Evolutionary conservation across 2,888 invertebrate species (phyloP).

Genomic region (Blastobasis lacticolella): DNA sequence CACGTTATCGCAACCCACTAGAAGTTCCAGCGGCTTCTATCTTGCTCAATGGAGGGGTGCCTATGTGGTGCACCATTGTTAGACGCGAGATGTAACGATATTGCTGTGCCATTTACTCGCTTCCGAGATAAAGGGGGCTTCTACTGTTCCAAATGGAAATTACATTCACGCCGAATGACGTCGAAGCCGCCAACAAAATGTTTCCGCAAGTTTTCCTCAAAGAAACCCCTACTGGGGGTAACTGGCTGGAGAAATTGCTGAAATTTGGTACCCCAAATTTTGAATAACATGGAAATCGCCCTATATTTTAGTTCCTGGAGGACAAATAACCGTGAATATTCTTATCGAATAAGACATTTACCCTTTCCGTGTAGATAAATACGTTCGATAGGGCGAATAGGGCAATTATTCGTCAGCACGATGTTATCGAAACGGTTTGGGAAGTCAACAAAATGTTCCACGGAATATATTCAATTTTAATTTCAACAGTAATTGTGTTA

Average conservation of each 20-base stretch:
- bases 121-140: constrained; percentile 46
- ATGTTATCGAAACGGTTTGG: constrained; percentile 13
- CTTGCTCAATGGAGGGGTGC: constrained; percentile 41
- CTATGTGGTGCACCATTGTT: constrained; percentile 40
- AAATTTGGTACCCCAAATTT: too few relatives aligned
- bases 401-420: constrained; percentile 17
- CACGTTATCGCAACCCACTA: constrained; percentile 20
- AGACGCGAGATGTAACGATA: constrained; percentile 45
- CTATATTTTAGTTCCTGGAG: not conserved
- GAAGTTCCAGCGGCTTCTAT: constrained; percentile 26
- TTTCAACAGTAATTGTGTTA: too few relatives aligned
- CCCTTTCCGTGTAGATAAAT: constrained; percentile 21
- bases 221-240: not conserved
- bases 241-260: too few relatives aligned
- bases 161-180: constrained; percentile 19
- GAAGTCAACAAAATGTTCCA: constrained; percentile 1
- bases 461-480: too few relatives aligned
- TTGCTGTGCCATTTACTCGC: constrained; percentile 44
- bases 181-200: constrained; percentile 13
- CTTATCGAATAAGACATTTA: constrained; percentile 24
- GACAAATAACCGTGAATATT: constrained; percentile 18
- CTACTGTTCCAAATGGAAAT: constrained; percentile 34
- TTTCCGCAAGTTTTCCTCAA: constrained; percentile 3
- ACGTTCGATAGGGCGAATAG: constrained; percentile 18
- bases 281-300: too few relatives aligned